Evolutionary conservation across 2,888 invertebrate species (phyloP), one percentile per base, ranked within the genome.

Genomic region (Zele albiditarsus): DNA sequence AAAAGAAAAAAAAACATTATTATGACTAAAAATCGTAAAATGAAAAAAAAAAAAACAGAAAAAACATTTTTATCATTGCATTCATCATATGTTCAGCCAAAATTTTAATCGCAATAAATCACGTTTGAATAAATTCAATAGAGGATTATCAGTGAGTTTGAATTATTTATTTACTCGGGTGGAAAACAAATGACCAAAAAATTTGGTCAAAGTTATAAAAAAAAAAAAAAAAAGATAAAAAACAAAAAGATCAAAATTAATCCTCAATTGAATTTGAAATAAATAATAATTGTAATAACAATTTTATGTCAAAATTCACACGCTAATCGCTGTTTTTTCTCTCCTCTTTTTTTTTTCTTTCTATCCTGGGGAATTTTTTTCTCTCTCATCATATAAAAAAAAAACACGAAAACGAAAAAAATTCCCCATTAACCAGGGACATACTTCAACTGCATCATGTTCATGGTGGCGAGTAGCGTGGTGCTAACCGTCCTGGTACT

Each of bases 381-480:
- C 42, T n/a, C 6, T 3, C 46, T 53, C 33, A 57, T 6, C n/a
- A 23, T n/a, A 63, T 63, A 71, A 46, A n/a, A 53, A 71, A 60
- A 71, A 63, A 71, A 71, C 57, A 68, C n/a, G 42, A 42, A 42
- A 42, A 46, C 46, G 46, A 71, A 70, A 57, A 71, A 65, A 75
- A 71, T 49, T 75, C 75, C 84, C 84, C 86, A 83, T 79, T 28
- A 62, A 90, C 84, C 92, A 97, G 98, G 98, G 89, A 97, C 98
- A 85, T 98, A 98, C 92, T 98, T 98, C 94, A 98, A 98, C 92
- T 98, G 98, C 93, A 98, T 98, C 91, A 98, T 98, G 98, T 97
- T 98, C 91, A 98, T 98, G 98, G 98, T 98, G 91, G 98, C 98
- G 77, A 97, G 98, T 80, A 98, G 98, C 80, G 98, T 98, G 90